Percentiles rank a stretch among this genome's conserved stretches.
Evolutionary conservation across 1,140 invertebrate genomes (phyloP).

Genomic region (Drosophila pectinifera): DNA sequence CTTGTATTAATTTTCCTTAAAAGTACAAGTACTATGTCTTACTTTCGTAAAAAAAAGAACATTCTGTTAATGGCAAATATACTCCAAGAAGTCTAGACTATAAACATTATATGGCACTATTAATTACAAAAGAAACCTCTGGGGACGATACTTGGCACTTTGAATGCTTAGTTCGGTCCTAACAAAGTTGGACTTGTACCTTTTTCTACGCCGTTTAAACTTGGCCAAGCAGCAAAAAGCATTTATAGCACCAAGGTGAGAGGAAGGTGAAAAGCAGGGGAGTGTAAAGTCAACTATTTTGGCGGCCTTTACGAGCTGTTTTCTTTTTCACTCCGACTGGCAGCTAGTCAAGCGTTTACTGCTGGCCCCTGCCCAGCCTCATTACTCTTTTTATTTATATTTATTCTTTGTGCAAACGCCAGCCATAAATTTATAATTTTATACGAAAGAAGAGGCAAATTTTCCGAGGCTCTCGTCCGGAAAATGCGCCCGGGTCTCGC

Average conservation of each 20-base stretch:
- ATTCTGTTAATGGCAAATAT: no score
- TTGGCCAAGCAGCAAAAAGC: conserved; percentile 4
- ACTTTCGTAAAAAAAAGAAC: no score
- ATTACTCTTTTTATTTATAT: conserved; percentile 44
- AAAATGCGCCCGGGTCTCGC: conserved; percentile 58
- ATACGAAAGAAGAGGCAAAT: conserved; percentile 50
- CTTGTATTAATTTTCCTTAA: no score
- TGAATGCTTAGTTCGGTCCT: not conserved
- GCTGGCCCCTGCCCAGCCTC: conserved; percentile 41
- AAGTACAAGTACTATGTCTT: no score
- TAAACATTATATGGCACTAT: not conserved
- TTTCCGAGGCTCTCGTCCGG: conserved; percentile 69
- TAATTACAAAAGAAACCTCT: not conserved
- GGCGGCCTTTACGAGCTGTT: conserved; percentile 18
- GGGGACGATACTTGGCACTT: conserved; percentile 5
- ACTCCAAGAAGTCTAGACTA: no score
- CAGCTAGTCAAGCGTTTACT: conserved; percentile 56
- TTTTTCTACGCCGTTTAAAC: conserved; percentile 3
- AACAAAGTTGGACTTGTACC: not conserved
- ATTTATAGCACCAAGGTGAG: conserved; percentile 8
- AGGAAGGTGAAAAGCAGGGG: not conserved
- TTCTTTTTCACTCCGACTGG: conserved; percentile 9
- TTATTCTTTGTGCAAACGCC: conserved; percentile 59
- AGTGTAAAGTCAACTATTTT: conserved; percentile 35
- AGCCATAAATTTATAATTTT: conserved; percentile 80